Percentiles rank a stretch among this genome's conserved stretches.
Evolutionary conservation across 2,113 vertebrate species (phyloP).

Genomic region (Xiphorhynchus elegans): DNA sequence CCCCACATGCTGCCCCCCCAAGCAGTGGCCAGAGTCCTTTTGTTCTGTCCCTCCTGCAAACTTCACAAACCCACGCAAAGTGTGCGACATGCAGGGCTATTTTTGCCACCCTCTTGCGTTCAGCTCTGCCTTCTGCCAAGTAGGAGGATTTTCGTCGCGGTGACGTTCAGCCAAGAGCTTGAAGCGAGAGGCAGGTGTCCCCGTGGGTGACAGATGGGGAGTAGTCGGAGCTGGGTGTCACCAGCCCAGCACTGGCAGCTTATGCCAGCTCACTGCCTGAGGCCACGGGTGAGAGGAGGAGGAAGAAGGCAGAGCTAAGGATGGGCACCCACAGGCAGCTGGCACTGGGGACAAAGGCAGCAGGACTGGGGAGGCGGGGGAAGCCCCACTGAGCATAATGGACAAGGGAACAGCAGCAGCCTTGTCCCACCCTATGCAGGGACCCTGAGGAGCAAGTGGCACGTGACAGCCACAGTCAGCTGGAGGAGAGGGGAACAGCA

Average conservation of each 20-base stretch:
- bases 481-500: background rate
- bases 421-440: background rate
- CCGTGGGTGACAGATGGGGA: constrained; percentile 64
- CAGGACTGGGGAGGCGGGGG: background rate
- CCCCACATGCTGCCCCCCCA: fast-evolving
- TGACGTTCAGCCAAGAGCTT: constrained; percentile 11
- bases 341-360: constrained; percentile 29
- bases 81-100: background rate
- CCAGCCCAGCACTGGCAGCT: constrained; percentile 3
- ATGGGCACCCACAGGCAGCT: background rate
- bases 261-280: constrained; percentile 51
- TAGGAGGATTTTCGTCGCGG: constrained; percentile 25
- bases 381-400: constrained; percentile 4
- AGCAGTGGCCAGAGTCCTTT: background rate
- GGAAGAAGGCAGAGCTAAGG: constrained; percentile 24
- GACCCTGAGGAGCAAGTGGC: background rate
- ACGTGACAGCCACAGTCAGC: background rate
- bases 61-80: background rate
- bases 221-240: constrained; percentile 33
- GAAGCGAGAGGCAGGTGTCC: constrained; percentile 54
- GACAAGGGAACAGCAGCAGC: constrained; percentile 34
- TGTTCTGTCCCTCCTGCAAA: background rate
- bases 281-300: background rate
- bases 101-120: constrained; percentile 29
- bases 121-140: constrained; percentile 43